Conservation (phyloP, 2,888 invertebrate genomes). For the Drosophila anomalata region DNA sequence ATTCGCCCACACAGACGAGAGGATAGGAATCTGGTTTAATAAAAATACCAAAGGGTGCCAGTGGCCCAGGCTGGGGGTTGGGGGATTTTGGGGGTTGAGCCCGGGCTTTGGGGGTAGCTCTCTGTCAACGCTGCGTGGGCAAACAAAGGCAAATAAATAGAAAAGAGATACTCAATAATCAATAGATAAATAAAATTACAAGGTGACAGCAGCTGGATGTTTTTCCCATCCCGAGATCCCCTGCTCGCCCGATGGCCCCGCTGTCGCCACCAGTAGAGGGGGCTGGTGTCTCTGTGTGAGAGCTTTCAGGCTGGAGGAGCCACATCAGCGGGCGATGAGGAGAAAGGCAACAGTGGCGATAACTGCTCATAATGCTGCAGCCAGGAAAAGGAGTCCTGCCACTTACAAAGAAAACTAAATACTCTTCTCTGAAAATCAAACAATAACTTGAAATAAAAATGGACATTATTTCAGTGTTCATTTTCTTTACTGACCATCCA, state of each 20-base stretch:
- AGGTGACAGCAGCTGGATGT: conserved; percentile 69
- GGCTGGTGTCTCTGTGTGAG: conserved; percentile 23
- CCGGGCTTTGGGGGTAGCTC: conserved; percentile 39
- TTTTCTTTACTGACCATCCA: no score
- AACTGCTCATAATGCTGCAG: conserved; percentile 76
- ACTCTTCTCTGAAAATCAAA: background rate
- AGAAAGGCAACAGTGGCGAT: conserved; percentile 43
- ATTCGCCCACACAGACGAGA: conserved; percentile 17
- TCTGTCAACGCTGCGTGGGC: conserved; percentile 73
- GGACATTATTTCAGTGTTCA: no score
- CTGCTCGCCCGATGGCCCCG: no score
- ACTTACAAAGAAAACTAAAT: background rate
- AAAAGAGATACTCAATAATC: conserved; percentile 81
- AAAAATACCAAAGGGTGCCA: conserved; percentile 60
- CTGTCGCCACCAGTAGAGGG: background rate
- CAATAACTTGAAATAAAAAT: no score
- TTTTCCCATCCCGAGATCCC: conserved; percentile 2
- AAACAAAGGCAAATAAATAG: conserved; percentile 75
- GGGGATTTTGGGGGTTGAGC: conserved; percentile 11
- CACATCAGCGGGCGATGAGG: conserved; percentile 24
- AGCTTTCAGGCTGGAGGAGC: conserved; percentile 68
- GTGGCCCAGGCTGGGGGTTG: background rate
- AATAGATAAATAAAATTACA: conserved; percentile 81
- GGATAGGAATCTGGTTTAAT: conserved; percentile 62
- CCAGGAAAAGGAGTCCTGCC: background rate